These are phyloP conservation scores for Lasioglossum leucozonium DNA, from an alignment of 2,888 invertebrate species.

Conservation along the genomic window DNA sequence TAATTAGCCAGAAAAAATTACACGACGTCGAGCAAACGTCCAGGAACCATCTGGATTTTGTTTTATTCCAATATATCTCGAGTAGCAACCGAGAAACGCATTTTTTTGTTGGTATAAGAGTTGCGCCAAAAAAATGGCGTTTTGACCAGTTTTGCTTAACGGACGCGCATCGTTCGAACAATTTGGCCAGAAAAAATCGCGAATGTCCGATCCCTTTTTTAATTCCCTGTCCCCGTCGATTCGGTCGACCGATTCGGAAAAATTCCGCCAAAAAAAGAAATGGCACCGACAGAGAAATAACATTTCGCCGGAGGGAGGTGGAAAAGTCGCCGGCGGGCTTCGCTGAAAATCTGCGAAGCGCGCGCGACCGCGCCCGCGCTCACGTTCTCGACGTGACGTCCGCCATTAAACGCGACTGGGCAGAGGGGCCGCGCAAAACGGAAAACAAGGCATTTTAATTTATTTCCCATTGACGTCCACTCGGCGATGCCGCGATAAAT, in stretches of 20 bases:
- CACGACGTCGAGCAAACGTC: not conserved
- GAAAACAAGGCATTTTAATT: conserved; percentile 9
- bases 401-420: not conserved
- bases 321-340: not conserved
- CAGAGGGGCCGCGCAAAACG: not conserved
- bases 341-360: conserved; percentile 1
- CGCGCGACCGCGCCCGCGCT: not conserved
- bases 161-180: no score
- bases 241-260: not conserved
- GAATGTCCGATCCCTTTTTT: not conserved
- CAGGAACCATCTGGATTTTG: not conserved
- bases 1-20: not conserved
- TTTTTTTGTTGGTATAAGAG: not conserved
- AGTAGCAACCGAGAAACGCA: not conserved
- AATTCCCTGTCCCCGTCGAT: not conserved
- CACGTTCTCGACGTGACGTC: not conserved
- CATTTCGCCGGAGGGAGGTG: not conserved
- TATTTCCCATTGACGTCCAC: conserved; percentile 3
- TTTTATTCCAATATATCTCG: not conserved
- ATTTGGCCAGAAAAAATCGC: not conserved
- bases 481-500: conserved; percentile 18
- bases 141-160: no score
- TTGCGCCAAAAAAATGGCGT: not conserved
- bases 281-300: not conserved
- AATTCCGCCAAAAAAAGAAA: not conserved